Percentiles rank a stretch among this genome's conserved stretches.
Conservation (phyloP, 2,113 vertebrate genomes). For the Cryptomyrus ogoouensis region DNA sequence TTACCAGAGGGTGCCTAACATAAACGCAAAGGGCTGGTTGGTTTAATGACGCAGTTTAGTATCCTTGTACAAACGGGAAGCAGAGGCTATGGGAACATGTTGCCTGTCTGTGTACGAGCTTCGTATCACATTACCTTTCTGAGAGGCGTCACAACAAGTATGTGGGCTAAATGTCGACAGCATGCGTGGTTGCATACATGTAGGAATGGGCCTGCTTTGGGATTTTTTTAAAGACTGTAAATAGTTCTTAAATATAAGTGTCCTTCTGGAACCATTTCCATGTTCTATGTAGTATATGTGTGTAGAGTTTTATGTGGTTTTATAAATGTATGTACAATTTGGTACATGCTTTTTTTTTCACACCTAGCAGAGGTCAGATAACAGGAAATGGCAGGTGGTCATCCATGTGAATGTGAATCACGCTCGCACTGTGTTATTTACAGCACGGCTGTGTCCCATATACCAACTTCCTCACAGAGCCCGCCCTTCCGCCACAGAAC, state of each 20-base stretch:
- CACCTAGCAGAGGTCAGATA: not conserved
- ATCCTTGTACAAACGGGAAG: not conserved
- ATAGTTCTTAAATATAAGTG: not conserved
- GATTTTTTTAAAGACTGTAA: not conserved
- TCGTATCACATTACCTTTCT: not conserved
- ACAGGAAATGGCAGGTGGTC: slow-evolving; percentile 44
- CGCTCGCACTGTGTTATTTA: not conserved
- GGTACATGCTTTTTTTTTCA: not conserved
- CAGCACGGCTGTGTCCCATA: slow-evolving; percentile 7
- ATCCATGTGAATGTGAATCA: slow-evolving; percentile 40
- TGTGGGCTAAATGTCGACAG: not conserved
- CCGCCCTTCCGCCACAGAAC: slow-evolving; percentile 20
- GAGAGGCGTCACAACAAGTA: not conserved
- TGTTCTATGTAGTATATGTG: not conserved
- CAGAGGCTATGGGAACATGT: not conserved
- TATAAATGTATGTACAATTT: not conserved
- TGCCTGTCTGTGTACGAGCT: not conserved
- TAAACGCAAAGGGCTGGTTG: not conserved
- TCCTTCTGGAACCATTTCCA: not conserved
- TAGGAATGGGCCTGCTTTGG: not conserved
- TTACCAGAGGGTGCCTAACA: not conserved
- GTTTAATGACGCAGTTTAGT: not conserved
- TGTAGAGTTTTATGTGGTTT: not conserved
- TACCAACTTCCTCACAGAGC: slow-evolving; percentile 8
- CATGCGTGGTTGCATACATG: not conserved